Evolutionary conservation across 2,797 vertebrate genomes (phyloP).

Genomic region (Toxotes lorentzi): DNA sequence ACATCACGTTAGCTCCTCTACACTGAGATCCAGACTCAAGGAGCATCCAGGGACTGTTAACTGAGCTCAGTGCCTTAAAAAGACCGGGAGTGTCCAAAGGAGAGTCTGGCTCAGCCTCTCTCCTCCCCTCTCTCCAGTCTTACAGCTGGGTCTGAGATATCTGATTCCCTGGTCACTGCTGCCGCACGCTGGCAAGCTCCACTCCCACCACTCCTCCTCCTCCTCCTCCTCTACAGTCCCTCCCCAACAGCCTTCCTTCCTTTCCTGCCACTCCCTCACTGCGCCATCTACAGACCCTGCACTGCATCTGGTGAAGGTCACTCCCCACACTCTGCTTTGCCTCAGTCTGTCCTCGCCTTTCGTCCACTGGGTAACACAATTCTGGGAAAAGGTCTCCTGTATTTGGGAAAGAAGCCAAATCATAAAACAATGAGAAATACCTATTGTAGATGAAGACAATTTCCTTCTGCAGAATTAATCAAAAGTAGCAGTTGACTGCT

Average conservation of each 20-base stretch:
- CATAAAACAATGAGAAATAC: constrained; percentile 29
- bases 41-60: constrained; percentile 48
- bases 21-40: constrained; percentile 35
- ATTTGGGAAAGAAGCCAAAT: constrained; percentile 7
- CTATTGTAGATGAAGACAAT: not conserved
- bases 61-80: constrained; percentile 51
- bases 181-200: constrained; percentile 48
- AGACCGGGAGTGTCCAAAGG: constrained; percentile 53
- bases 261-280: constrained; percentile 65
- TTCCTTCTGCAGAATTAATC: not conserved
- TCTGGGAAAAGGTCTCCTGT: constrained; percentile 21
- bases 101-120: constrained; percentile 56
- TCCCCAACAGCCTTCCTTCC: constrained; percentile 56
- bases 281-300: constrained; percentile 23
- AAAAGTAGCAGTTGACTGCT: not conserved
- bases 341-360: constrained; percentile 9
- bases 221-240: constrained; percentile 31
- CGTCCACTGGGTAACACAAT: constrained; percentile 33
- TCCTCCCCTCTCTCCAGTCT: constrained; percentile 48
- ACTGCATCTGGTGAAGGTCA: constrained; percentile 20
- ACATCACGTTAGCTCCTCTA: constrained; percentile 1
- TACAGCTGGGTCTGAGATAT: constrained; percentile 58
- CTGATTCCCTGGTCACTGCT: constrained; percentile 62
- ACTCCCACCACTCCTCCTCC: constrained; percentile 30
- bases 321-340: constrained; percentile 3